Percentiles rank a stretch among this genome's conserved stretches.
These are phyloP conservation scores for Circaetus cinerascens DNA, from an alignment of 2,113 vertebrate species.

Conservation along the genomic window DNA sequence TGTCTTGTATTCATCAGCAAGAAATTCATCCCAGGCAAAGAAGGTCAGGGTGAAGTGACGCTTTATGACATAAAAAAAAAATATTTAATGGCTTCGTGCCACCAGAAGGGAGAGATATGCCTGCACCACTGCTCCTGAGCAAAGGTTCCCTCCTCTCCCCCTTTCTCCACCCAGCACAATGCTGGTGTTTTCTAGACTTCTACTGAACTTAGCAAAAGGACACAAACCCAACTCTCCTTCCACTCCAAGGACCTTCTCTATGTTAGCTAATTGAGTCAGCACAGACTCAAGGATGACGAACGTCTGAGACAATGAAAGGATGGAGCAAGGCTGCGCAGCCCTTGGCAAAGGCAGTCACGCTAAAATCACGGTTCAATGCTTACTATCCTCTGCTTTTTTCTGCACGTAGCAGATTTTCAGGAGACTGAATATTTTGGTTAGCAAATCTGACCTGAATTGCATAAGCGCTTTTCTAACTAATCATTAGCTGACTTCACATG, in stretches of 20 bases:
- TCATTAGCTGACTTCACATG: background rate
- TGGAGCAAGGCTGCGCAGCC: background rate
- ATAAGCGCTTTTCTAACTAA: background rate
- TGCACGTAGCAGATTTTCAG: background rate
- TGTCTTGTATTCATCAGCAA: background rate
- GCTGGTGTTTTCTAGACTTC: background rate
- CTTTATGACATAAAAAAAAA: background rate
- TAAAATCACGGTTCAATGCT: background rate
- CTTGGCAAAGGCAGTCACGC: background rate
- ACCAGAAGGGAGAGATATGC: background rate
- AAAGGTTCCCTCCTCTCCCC: background rate
- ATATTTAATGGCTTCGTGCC: background rate
- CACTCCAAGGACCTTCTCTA: background rate
- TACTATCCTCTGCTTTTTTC: background rate
- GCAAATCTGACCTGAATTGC: background rate
- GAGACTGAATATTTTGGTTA: background rate
- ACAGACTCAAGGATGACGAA: background rate
- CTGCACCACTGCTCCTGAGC: background rate
- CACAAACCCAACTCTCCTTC: background rate
- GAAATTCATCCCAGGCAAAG: background rate
- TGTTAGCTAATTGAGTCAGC: background rate
- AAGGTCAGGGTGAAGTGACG: background rate
- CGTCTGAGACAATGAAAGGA: background rate
- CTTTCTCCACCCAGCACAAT: background rate
- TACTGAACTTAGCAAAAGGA: background rate